Conservation (phyloP, 2,113 vertebrate genomes). For the Ramphastos sulfuratus region DNA sequence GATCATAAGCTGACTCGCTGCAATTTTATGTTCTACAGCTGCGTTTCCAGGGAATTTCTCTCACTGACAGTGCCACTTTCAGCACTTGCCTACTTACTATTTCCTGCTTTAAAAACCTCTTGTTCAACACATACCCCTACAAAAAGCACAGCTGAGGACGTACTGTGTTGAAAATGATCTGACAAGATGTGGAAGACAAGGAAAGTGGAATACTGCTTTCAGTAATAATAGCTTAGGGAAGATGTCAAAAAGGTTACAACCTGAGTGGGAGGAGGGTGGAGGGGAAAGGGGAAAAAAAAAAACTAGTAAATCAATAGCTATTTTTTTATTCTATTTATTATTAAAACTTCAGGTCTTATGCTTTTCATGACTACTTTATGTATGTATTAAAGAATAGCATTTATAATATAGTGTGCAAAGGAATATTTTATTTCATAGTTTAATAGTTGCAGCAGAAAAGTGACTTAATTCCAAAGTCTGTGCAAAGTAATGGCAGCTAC, state of each 20-base stretch:
- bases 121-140: neutral
- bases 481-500: neutral
- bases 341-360: neutral
- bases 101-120: neutral
- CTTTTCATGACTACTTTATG: neutral
- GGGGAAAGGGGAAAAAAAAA: neutral
- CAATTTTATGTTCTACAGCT: neutral
- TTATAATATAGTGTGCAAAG: neutral
- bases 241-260: neutral
- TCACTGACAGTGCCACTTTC: neutral
- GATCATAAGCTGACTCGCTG: fast-evolving
- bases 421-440: neutral
- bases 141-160: neutral
- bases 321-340: neutral
- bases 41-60: neutral
- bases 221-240: neutral
- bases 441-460: neutral
- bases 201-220: neutral
- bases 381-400: neutral
- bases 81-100: neutral
- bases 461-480: neutral
- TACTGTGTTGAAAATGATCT: neutral
- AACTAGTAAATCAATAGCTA: neutral
- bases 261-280: too few relatives aligned
- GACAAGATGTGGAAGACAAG: neutral